Evolutionary conservation across 2,113 vertebrate species (phyloP).

Genomic region (Lagopus leucura): DNA sequence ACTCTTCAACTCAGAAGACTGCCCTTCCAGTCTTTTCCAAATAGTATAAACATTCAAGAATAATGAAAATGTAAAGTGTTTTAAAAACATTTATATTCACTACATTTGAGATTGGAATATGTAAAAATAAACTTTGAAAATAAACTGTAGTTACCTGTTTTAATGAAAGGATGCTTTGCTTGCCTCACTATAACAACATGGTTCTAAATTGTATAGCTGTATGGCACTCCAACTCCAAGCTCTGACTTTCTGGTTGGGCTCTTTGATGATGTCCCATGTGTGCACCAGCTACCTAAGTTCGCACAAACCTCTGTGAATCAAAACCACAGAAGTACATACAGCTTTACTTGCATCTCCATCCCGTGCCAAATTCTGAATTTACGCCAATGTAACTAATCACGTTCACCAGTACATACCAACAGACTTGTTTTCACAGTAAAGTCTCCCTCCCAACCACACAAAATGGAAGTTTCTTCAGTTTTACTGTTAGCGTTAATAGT

Average conservation of each 20-base stretch:
- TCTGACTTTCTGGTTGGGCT: constrained; percentile 23
- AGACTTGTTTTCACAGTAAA: neutral
- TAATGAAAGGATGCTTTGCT: neutral
- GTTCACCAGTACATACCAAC: neutral
- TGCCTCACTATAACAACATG: constrained; percentile 42
- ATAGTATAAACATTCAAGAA: neutral
- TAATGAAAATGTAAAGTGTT: neutral
- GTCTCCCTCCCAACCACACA: neutral
- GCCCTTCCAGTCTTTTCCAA: neutral
- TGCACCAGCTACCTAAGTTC: constrained; percentile 31
- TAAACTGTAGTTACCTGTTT: neutral
- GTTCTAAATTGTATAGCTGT: neutral
- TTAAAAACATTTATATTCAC: neutral
- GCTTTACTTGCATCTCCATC: neutral
- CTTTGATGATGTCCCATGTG: constrained; percentile 23
- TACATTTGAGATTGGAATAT: neutral
- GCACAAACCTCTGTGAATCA: constrained; percentile 35
- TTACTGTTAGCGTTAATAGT: neutral
- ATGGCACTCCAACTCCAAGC: constrained; percentile 6
- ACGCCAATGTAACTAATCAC: neutral
- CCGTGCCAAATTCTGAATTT: neutral
- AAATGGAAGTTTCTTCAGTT: neutral
- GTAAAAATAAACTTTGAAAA: neutral
- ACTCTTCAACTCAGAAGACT: neutral
- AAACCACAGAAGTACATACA: constrained; percentile 29